These are phyloP conservation scores for Petrosia ficiformis DNA, from an alignment of 37 sponge, comb jelly and placozoan species.

Conservation along the genomic window DNA sequence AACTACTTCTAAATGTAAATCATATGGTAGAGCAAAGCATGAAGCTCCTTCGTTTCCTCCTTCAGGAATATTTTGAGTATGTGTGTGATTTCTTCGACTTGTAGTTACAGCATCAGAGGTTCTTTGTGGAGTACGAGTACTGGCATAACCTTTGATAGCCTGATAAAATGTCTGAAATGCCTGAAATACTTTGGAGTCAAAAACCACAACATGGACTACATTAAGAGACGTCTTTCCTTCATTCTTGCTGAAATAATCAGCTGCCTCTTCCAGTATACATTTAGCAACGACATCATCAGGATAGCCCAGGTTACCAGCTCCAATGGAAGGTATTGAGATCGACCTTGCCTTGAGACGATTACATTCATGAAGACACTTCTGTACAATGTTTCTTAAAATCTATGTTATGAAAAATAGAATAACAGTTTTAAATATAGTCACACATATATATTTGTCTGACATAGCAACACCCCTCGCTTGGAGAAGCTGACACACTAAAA, in stretches of 20 bases:
- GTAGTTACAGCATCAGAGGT: not conserved
- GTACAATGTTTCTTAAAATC: constrained; percentile 25
- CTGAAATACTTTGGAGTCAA: constrained; percentile 17
- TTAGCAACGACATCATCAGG: constrained; percentile 40
- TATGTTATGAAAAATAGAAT: not conserved
- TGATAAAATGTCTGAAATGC: constrained; percentile 18
- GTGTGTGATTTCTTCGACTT: not conserved
- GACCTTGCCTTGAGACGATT: not conserved
- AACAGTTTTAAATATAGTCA: not conserved
- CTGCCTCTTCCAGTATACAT: constrained; percentile 23
- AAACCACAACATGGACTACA: constrained; percentile 33
- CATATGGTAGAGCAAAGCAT: not conserved
- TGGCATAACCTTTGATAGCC: not conserved
- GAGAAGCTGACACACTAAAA: too few species aligned
- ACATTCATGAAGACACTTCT: constrained; percentile 36
- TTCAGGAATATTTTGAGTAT: not conserved
- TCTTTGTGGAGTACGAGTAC: not conserved
- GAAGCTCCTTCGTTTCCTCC: not conserved
- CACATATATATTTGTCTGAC: too few species aligned
- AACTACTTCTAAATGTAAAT: constrained; percentile 14
- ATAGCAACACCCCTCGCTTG: too few species aligned
- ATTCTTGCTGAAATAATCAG: not conserved
- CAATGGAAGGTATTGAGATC: constrained; percentile 65
- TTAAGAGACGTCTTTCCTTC: constrained; percentile 8
- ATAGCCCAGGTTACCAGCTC: constrained; percentile 52